Percentiles rank a stretch among this genome's conserved stretches.
Evolutionary conservation across 2,888 invertebrate genomes (phyloP).

Genomic region (Zhengitettix transpicula): DNA sequence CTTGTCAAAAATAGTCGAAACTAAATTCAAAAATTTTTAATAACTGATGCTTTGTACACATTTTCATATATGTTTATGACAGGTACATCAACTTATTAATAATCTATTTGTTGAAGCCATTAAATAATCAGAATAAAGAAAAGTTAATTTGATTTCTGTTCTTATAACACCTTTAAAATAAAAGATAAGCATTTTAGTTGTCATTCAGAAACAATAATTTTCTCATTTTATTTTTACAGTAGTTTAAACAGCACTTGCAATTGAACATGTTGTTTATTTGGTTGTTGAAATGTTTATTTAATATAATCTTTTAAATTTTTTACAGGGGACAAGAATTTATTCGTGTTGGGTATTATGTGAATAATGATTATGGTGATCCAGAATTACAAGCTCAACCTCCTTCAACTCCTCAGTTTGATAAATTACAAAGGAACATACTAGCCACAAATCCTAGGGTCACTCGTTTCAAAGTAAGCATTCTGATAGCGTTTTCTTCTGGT

Average conservation of each 20-base stretch:
- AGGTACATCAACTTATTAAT: no score
- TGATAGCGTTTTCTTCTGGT: no score
- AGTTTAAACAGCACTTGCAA: neutral
- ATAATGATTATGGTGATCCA: conserved; percentile 35
- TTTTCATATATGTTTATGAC: no score
- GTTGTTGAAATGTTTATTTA: neutral
- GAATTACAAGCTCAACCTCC: conserved; percentile 36
- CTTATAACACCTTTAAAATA: no score
- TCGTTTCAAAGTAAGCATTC: conserved; percentile 23
- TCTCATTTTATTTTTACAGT: neutral
- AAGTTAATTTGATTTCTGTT: no score
- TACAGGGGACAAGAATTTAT: conserved; percentile 35
- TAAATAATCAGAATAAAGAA: no score
- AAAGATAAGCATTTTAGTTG: neutral
- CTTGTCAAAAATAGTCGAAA: no score
- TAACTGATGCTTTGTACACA: no score
- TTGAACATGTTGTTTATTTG: neutral
- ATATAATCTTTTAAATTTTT: conserved; percentile 13
- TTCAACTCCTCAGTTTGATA: conserved; percentile 31
- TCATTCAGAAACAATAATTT: neutral
- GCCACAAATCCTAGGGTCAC: conserved; percentile 33
- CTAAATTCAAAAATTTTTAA: no score
- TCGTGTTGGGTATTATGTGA: conserved; percentile 40
- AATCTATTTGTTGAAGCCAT: no score
- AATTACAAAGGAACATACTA: conserved; percentile 31